Conservation (phyloP, 2,888 invertebrate species). For the Aethes cnicana region DNA sequence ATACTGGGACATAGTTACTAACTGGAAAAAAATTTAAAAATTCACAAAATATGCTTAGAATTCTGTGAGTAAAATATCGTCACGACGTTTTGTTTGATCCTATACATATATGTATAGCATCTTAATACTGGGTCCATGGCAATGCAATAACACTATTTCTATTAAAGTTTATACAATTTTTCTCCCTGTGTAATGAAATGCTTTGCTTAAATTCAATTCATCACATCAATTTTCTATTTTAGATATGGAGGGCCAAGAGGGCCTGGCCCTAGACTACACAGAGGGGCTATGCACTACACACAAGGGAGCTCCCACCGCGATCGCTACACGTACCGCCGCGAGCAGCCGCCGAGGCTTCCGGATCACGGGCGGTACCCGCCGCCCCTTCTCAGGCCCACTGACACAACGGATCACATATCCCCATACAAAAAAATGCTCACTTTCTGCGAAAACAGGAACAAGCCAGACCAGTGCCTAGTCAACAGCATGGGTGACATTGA, state of each 20-base stretch:
- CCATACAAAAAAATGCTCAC: constrained; percentile 36
- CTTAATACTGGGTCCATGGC: too few species aligned
- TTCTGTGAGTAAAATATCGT: too few species aligned
- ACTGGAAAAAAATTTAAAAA: too few species aligned
- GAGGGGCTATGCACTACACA: constrained; percentile 45
- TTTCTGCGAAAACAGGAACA: constrained; percentile 42
- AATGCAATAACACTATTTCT: too few species aligned
- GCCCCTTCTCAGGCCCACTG: constrained; percentile 42
- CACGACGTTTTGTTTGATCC: too few species aligned
- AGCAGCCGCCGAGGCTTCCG: constrained; percentile 1
- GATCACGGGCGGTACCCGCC: constrained; percentile 42
- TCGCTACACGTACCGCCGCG: constrained; percentile 47
- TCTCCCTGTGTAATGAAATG: too few species aligned
- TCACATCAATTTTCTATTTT: background rate
- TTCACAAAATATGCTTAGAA: too few species aligned
- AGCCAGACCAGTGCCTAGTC: constrained; percentile 41
- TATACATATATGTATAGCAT: too few species aligned
- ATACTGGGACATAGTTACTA: too few species aligned
- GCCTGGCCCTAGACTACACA: constrained; percentile 46
- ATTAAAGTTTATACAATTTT: too few species aligned
- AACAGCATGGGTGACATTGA: constrained; percentile 71
- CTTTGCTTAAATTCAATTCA: background rate
- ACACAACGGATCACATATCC: constrained; percentile 38
- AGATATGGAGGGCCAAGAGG: constrained; percentile 13
- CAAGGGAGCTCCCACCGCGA: constrained; percentile 41